Evolutionary conservation across 2,888 invertebrate species (phyloP).

Genomic region (Troides aeacus): DNA sequence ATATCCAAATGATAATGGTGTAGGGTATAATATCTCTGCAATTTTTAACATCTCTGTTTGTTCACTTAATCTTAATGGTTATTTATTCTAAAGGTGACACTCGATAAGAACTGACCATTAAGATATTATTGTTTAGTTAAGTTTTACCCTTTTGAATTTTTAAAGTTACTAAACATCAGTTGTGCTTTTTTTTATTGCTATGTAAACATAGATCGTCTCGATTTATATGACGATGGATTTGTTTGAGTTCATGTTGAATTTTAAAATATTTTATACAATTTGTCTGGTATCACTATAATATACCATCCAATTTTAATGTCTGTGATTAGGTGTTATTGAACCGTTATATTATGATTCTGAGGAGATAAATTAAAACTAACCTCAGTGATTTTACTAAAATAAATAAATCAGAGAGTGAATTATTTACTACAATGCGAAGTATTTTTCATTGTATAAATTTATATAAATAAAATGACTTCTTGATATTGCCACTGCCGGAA

Average conservation of each 20-base stretch:
- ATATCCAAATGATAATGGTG: constrained; percentile 11
- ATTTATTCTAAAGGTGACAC: constrained; percentile 5
- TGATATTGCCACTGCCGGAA: no score
- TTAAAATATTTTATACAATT: not conserved
- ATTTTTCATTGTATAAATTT: no score
- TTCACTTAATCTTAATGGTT: constrained; percentile 12
- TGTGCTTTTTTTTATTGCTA: not conserved
- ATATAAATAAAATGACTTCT: no score
- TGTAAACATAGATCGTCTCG: not conserved
- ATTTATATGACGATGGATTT: not conserved
- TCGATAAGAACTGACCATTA: constrained; percentile 1
- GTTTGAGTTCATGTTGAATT: not conserved
- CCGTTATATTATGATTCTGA: no score
- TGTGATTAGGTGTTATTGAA: no score
- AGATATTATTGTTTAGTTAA: constrained; percentile 5
- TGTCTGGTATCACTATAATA: not conserved
- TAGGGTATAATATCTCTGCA: not conserved
- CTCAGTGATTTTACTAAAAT: no score
- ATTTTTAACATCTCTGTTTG: constrained; percentile 11
- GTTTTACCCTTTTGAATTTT: not conserved
- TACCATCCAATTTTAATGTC: no score
- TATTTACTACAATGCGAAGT: no score
- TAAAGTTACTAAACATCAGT: not conserved
- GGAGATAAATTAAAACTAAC: no score
- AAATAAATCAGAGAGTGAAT: no score